Evolutionary conservation across 1,140 invertebrate species (phyloP).

Genomic region (Scaptomyza hsui): DNA sequence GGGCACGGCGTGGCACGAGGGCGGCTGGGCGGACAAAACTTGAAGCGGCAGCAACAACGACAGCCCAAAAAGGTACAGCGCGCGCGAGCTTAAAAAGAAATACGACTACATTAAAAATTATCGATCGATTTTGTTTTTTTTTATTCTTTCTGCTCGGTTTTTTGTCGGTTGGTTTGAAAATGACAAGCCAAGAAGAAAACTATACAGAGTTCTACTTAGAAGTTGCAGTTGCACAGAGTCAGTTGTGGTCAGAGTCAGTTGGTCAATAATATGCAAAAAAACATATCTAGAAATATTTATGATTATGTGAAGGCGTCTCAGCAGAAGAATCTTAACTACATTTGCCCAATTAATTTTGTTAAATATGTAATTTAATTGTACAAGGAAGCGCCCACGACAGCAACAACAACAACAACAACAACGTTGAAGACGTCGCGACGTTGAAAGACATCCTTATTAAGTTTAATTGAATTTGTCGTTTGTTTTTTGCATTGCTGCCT

Average conservation of each 20-base stretch:
- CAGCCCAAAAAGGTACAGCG: conserved; percentile 67
- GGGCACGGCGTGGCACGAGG: conserved; percentile 1
- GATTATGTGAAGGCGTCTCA: conserved; percentile 21
- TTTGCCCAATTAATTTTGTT: conserved; percentile 75
- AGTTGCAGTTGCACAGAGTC: too few species aligned
- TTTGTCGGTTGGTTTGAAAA: conserved; percentile 8
- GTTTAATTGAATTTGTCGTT: conserved; percentile 73
- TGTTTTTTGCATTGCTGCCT: conserved; percentile 30
- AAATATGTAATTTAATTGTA: conserved; percentile 71
- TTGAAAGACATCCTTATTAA: conserved; percentile 75
- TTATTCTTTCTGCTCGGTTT: not conserved
- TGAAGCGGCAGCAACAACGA: conserved; percentile 16
- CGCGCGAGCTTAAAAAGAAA: conserved; percentile 69
- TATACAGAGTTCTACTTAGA: conserved; percentile 11
- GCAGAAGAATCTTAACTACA: conserved; percentile 39
- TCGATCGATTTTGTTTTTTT: conserved; percentile 62
- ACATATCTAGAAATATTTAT: too few species aligned
- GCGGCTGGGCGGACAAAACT: not conserved
- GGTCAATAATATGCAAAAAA: too few species aligned
- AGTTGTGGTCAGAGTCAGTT: too few species aligned
- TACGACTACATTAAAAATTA: conserved; percentile 82
- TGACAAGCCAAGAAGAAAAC: conserved; percentile 19
- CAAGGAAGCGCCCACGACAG: conserved; percentile 46
- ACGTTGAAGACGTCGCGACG: conserved; percentile 7
- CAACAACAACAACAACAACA: not conserved